phyloP scores from a whole-genome alignment of 2,113 vertebrate species.

The Cyprinodon tularosa region DNA sequence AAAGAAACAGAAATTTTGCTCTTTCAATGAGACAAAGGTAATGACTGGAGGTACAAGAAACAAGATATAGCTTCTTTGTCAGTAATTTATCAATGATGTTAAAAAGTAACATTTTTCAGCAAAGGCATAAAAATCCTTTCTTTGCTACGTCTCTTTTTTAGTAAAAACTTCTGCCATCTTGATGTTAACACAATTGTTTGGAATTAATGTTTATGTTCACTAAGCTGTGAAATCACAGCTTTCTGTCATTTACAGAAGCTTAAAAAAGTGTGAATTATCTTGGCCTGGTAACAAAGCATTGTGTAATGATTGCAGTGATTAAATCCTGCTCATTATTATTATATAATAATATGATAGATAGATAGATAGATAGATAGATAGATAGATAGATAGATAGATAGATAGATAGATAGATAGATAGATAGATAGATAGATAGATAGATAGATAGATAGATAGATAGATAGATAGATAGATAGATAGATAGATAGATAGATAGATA shows the following conservation, averaged over 20 bases:
- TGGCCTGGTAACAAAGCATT: background rate
- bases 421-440: constrained; percentile 24
- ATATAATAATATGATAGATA: constrained; percentile 38
- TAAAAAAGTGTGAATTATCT: background rate
- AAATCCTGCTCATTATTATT: constrained; percentile 66
- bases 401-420: constrained; percentile 23
- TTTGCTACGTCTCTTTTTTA: background rate
- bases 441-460: constrained; percentile 27
- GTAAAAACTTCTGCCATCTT: background rate
- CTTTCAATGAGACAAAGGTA: too few relatives aligned
- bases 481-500: constrained; percentile 4
- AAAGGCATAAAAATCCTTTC: background rate
- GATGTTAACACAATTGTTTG: background rate
- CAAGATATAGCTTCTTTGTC: background rate
- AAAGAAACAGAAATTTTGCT: too few relatives aligned
- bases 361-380: constrained; percentile 17
- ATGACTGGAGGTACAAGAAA: background rate
- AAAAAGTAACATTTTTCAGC: background rate
- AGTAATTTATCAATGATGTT: background rate
- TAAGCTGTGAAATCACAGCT: background rate
- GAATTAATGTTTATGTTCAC: background rate
- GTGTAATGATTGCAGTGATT: background rate
- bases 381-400: constrained; percentile 16
- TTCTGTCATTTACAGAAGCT: background rate
- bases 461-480: constrained; percentile 29